Percentiles rank a stretch among this genome's conserved stretches.
Conservation (phyloP, 2,797 vertebrate species). For the Dicrostonyx torquatus region DNA sequence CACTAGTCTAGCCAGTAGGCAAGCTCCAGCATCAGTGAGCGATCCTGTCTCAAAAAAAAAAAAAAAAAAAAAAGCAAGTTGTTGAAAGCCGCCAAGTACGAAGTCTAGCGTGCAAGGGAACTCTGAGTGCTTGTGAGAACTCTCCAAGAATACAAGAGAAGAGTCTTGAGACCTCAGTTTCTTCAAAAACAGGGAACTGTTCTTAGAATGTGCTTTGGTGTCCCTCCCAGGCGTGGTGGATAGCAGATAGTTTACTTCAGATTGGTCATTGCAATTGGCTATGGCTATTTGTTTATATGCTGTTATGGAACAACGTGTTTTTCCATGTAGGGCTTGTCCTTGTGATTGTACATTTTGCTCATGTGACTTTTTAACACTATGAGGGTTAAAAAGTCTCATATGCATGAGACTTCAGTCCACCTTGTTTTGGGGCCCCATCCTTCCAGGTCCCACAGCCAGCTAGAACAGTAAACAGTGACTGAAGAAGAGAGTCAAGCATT, state of each 20-base stretch:
- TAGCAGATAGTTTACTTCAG: background rate
- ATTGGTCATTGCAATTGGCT: background rate
- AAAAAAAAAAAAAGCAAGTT: background rate
- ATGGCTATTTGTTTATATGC: background rate
- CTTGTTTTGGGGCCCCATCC: background rate
- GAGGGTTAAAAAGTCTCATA: too few species aligned
- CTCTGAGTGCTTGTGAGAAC: background rate
- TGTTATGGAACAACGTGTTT: background rate
- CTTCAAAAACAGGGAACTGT: background rate
- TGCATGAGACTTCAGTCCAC: background rate
- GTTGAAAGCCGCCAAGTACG: background rate
- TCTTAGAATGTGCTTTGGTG: background rate
- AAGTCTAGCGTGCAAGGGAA: background rate
- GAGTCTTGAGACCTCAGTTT: background rate
- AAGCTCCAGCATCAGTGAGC: background rate
- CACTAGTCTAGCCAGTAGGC: background rate
- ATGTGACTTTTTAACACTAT: background rate
- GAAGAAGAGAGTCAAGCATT: background rate
- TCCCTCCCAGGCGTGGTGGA: background rate
- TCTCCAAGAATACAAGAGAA: background rate
- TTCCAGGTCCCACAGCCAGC: background rate
- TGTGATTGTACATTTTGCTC: background rate
- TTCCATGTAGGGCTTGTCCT: background rate
- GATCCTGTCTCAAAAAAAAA: background rate
- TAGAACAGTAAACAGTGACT: background rate